Base-by-base conservation (phyloP, 2,797 vertebrate species). In the Coccyzus lansbergi region DNA sequence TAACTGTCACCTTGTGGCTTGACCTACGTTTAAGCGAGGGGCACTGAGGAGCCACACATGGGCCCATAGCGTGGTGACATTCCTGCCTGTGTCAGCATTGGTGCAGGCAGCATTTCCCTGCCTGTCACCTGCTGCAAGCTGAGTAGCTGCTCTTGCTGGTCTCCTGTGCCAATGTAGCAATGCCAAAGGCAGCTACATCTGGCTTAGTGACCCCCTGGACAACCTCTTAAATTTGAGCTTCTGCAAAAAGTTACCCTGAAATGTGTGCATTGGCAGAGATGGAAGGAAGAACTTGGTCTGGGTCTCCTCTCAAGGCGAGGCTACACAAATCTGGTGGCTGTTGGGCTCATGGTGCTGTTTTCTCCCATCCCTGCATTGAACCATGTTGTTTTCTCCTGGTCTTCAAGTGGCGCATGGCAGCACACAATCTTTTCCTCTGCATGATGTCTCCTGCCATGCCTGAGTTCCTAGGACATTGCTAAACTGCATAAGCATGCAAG, bases 1-100 rank as follows among this genome's bases (percentile, higher is more conserved):
- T 56, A 42, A 48, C 62, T 55, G 42, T 93, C 90, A 92, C 72
- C 83, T 88, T 96, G 79, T 91, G 64, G 55, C 87, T 90, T 83
- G 76, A 93, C 74, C 80, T 93, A 31, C 60, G 21, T 63, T 34
- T 44, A 36, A 67, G n/a, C 1, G 7, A 68, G 70, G 42, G 69
- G 71, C 63, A 75, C 67, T 68, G 42, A 67, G 44, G 65, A 64
- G 63, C 44, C 0, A 1, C 15, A 11, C 2, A 0, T 2, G 7
- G 53, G 55, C 48, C 48, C 40, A 78, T 6, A 10, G 24, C 4
- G 1, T 9, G 40, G 64, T 82, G 89, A 58, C 55, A 58, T 7
- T 59, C 16, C 59, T 82, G 53, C n/a, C 24, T 52, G 20, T 19
- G 12, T 40, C 68, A 67, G 33, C 28, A 2, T 7, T 7, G 21